Percentiles rank a stretch among this genome's conserved stretches.
Evolutionary conservation across 2,888 invertebrate genomes (phyloP).

Genomic region (Drosophila prostipennis): DNA sequence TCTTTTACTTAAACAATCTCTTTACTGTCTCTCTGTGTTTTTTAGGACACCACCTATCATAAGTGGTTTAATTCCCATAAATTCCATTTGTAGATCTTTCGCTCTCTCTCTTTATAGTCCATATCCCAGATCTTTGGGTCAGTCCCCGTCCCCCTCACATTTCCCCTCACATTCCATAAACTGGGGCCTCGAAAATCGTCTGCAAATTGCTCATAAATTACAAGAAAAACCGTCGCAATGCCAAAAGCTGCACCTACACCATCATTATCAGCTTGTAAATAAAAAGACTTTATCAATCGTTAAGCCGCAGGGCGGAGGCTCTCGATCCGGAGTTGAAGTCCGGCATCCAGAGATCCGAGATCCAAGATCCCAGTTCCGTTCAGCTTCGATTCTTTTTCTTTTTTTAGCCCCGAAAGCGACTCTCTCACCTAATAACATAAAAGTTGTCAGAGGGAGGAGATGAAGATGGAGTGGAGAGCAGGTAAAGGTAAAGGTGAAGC

Average conservation of each 20-base stretch:
- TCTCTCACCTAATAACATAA: slow-evolving; percentile 82
- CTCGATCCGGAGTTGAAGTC: slow-evolving; percentile 14
- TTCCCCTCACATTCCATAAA: background rate
- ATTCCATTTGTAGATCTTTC: slow-evolving; percentile 38
- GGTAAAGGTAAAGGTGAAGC: slow-evolving; percentile 14
- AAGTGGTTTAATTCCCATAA: slow-evolving; percentile 34
- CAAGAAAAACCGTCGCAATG: slow-evolving; percentile 65
- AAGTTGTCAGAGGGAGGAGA: slow-evolving; percentile 66
- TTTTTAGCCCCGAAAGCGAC: slow-evolving; percentile 67
- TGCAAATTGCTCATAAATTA: slow-evolving; percentile 72
- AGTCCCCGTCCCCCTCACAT: background rate
- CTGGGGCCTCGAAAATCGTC: slow-evolving; percentile 39
- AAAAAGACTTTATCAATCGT: slow-evolving; percentile 78
- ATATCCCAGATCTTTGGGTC: slow-evolving; percentile 5
- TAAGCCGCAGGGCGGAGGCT: slow-evolving; percentile 60
- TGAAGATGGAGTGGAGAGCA: background rate
- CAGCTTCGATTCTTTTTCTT: too few species aligned
- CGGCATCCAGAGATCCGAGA: background rate
- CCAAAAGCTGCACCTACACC: slow-evolving; percentile 71
- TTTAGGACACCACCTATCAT: slow-evolving; percentile 5
- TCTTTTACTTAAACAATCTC: too few species aligned
- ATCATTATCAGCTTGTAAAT: slow-evolving; percentile 80
- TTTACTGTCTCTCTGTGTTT: background rate
- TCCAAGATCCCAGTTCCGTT: slow-evolving; percentile 21
- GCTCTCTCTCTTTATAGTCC: slow-evolving; percentile 5